Evolutionary conservation across 2,113 vertebrate species (phyloP), one percentile per base, ranked within the genome.

Genomic region (Mungos mungo): DNA sequence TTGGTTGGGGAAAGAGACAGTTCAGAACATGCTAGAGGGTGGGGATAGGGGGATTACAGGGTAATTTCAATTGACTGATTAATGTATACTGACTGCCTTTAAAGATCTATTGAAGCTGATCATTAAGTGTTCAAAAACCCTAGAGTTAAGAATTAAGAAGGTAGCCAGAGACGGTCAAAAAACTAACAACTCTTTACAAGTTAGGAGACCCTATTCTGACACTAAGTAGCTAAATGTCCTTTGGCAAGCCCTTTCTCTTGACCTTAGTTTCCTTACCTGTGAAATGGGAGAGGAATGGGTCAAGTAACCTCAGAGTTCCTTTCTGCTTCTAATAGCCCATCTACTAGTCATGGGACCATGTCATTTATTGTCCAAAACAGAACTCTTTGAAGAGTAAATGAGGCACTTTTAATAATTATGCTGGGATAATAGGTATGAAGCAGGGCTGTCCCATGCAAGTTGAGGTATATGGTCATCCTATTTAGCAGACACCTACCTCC

Each of bases 91-190:
- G n/a, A 31, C 15, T 68, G 80, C 15, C 45, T 90, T 31, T 31
- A 33, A 66, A 72, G n/a, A 83, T 10, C 79, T 68, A 31, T 38
- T 68, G 82, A 90, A 52, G 13, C 5, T 45, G 35, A 90, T 68
- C n/a, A 47, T 19, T 63, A 60, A 72, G 18, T 77, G 50, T 65
- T 88, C 60, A 95, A 79, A 89, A 77, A 18, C 3, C n/a, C 33
- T 47, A 19, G 29, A 66, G 90, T 66, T 66, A 94, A 52, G 47
- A 96, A 92, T 66, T 66, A 94, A 52, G 47, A 96, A 92, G 21
- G 19, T 29, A 68, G 35, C 18, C 31, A 52, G 23, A 84, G 16
- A 13, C 6, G 31, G 50, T 74, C 15, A 66, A 6, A 68, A 15
- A 57, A 47, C 21, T 27, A 81, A 23, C 21, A 80, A 3, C 68